phyloP scores from a whole-genome alignment of 92 coral and sea anemone genomes.

The Anthopleura xanthogrammica region DNA sequence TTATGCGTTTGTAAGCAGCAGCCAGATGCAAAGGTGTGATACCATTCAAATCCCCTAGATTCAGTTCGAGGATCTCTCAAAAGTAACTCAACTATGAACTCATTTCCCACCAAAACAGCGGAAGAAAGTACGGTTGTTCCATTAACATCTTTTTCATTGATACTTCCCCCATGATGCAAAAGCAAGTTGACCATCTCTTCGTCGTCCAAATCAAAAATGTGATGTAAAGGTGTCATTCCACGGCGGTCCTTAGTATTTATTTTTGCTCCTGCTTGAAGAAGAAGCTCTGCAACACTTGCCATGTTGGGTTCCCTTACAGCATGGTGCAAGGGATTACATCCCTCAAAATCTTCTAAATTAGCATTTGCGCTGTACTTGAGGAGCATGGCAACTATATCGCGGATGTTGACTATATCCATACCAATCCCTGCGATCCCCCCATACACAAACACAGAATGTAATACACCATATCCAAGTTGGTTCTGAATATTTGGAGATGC shows the following conservation, averaged over 20 bases:
- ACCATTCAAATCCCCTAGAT: slow-evolving; percentile 37
- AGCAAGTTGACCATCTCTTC: slow-evolving; percentile 31
- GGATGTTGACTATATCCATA: slow-evolving; percentile 1
- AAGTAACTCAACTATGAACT: slow-evolving; percentile 18
- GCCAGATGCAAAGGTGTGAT: slow-evolving; percentile 45
- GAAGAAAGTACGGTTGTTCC: slow-evolving; percentile 24
- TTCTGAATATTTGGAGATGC: slow-evolving; percentile 44
- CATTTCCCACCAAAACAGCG: slow-evolving; percentile 42
- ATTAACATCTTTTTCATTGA: slow-evolving; percentile 35
- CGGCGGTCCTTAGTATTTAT: slow-evolving; percentile 31
- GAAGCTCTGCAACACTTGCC: slow-evolving; percentile 22
- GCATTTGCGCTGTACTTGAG: slow-evolving; percentile 32
- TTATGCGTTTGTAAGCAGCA: slow-evolving; percentile 34
- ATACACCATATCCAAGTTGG: slow-evolving; percentile 27
- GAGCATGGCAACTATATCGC: slow-evolving; percentile 26
- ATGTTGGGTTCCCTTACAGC: slow-evolving; percentile 41
- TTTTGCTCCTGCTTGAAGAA: slow-evolving; percentile 23
- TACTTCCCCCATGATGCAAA: slow-evolving; percentile 1
- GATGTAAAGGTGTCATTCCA: slow-evolving; percentile 46
- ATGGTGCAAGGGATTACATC: slow-evolving; percentile 46
- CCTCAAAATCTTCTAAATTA: slow-evolving; percentile 37
- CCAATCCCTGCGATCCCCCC: slow-evolving; percentile 41
- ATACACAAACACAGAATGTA: slow-evolving; percentile 35
- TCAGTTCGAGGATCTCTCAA: slow-evolving; percentile 19
- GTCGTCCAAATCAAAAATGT: slow-evolving; percentile 22